Conservation (phyloP, 2,888 invertebrate genomes). For the Drosophila buzzatii region DNA sequence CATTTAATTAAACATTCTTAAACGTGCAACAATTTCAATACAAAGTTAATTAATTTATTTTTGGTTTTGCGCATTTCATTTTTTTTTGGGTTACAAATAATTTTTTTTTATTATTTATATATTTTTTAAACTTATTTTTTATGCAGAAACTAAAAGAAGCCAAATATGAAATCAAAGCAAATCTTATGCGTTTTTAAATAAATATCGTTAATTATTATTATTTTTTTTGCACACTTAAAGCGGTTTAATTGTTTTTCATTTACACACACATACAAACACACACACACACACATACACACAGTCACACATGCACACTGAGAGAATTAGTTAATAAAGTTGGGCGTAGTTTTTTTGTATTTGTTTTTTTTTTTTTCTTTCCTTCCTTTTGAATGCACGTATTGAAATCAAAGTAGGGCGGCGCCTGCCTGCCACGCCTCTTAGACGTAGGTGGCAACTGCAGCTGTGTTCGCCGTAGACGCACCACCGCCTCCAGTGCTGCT, state of each 20-base stretch:
- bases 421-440: constrained; percentile 82
- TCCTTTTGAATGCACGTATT: constrained; percentile 27
- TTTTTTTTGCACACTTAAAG: constrained; percentile 63
- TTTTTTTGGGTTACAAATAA: constrained; percentile 20
- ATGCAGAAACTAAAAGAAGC: constrained; percentile 36
- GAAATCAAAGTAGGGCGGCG: constrained; percentile 34
- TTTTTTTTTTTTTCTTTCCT: constrained; percentile 14
- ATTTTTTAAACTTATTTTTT: neutral
- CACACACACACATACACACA: neutral
- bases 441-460: constrained; percentile 89
- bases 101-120: neutral
- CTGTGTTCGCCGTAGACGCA: constrained; percentile 56
- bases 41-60: constrained; percentile 9
- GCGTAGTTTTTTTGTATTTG: constrained; percentile 9
- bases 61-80: neutral
- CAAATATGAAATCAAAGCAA: constrained; percentile 53
- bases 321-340: constrained; percentile 41
- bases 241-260: constrained; percentile 37
- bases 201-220: neutral
- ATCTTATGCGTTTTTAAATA: constrained; percentile 32
- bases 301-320: constrained; percentile 36
- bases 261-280: neutral
- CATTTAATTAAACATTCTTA: constrained; percentile 7
- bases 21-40: constrained; percentile 36
- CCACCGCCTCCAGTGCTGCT: constrained; percentile 18